These are phyloP conservation scores for Tokudaia muenninki DNA, from an alignment of 2,797 vertebrate genomes.

Conservation along the genomic window DNA sequence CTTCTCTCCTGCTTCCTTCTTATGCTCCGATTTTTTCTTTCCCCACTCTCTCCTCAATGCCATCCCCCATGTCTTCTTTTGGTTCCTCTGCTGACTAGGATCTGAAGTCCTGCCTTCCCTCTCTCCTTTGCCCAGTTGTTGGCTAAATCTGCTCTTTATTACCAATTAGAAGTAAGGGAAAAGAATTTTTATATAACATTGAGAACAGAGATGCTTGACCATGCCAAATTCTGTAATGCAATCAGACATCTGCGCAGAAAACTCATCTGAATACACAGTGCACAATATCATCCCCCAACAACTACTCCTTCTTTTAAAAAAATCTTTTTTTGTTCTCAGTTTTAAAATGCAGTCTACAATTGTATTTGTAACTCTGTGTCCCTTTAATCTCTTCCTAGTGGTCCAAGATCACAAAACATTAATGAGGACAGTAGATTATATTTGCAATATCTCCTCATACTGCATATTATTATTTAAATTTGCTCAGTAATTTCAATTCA, in stretches of 20 bases:
- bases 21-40: neutral
- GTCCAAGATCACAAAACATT: neutral
- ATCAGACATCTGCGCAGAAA: neutral
- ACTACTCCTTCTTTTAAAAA: neutral
- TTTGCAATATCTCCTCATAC: neutral
- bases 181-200: neutral
- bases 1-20: too few species aligned
- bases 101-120: neutral
- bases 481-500: neutral
- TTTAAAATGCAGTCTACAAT: neutral
- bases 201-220: neutral
- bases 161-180: neutral
- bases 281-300: neutral
- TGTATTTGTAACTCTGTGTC: neutral
- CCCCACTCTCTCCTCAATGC: neutral
- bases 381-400: neutral
- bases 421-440: neutral
- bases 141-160: neutral
- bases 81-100: neutral
- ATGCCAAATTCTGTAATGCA: neutral
- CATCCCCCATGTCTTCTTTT: neutral
- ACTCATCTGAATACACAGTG: neutral
- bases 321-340: neutral
- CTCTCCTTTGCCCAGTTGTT: neutral
- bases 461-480: neutral